phyloP scores from a whole-genome alignment of 2,797 vertebrate genomes.

The Enteromius argenteus region DNA sequence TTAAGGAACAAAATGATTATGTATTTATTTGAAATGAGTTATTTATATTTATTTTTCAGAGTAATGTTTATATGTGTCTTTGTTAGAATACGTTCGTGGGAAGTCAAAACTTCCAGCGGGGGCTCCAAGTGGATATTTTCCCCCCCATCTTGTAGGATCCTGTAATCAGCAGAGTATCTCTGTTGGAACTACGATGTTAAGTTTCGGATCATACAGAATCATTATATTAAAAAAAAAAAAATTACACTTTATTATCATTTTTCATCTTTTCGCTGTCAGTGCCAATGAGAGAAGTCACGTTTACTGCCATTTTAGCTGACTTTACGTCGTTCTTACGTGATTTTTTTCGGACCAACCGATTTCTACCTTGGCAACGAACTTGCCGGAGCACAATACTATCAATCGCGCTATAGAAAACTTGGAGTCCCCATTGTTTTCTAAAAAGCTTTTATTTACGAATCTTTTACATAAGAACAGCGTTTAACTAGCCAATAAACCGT shows the following conservation, averaged over 20 bases:
- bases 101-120: conserved; percentile 59
- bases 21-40: conserved; percentile 55
- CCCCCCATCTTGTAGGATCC: conserved; percentile 22
- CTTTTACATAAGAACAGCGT: conserved; percentile 63
- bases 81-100: conserved; percentile 53
- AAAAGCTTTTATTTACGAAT: conserved; percentile 61
- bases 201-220: conserved; percentile 24
- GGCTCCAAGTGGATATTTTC: conserved; percentile 69
- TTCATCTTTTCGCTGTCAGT: conserved; percentile 55
- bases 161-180: conserved; percentile 26
- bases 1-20: conserved; percentile 54
- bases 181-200: not conserved
- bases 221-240: not conserved
- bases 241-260: not conserved
- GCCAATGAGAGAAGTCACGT: conserved; percentile 64
- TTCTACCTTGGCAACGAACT: conserved; percentile 46
- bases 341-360: conserved; percentile 54
- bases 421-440: conserved; percentile 68
- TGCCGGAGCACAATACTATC: conserved; percentile 52
- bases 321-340: conserved; percentile 54
- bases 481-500: conserved; percentile 58
- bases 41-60: conserved; percentile 62
- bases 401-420: conserved; percentile 61
- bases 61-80: conserved; percentile 59
- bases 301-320: conserved; percentile 61